A percentile compares a stretch with the other conserved stretches of the same genome.
These are phyloP conservation scores for Melipona bicolor DNA, from an alignment of 2,888 invertebrate genomes.

Conservation along the genomic window DNA sequence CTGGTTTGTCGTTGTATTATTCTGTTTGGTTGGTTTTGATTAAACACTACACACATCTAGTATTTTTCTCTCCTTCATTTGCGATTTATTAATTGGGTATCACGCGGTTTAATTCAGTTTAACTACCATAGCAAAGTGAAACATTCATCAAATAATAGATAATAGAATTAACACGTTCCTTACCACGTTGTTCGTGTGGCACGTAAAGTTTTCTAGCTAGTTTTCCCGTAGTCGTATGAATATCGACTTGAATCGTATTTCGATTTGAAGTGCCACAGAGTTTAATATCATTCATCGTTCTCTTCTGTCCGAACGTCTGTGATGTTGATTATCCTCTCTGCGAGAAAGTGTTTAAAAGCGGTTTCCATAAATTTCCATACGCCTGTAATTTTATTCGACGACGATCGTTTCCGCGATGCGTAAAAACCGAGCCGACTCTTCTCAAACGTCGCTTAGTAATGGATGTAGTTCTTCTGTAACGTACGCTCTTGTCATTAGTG, in stretches of 20 bases:
- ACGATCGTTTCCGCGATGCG: slow-evolving; percentile 15
- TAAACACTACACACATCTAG: background rate
- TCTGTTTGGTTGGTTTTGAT: background rate
- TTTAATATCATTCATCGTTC: background rate
- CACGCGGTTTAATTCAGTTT: background rate
- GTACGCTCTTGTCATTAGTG: slow-evolving; percentile 48
- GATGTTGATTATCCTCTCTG: background rate
- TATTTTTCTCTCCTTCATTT: background rate
- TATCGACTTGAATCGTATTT: background rate
- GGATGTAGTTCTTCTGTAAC: slow-evolving; percentile 38
- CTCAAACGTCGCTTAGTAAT: slow-evolving; percentile 36
- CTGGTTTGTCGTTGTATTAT: background rate
- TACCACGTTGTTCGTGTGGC: too few species aligned
- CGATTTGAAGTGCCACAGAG: background rate
- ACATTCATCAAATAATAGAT: background rate
- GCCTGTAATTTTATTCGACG: background rate
- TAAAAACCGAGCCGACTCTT: slow-evolving; percentile 37
- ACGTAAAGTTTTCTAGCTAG: too few species aligned
- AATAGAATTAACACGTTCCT: background rate
- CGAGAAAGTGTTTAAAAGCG: background rate
- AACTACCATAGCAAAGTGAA: background rate
- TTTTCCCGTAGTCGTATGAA: background rate
- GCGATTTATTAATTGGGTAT: background rate
- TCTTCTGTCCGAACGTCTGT: background rate
- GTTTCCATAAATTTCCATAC: background rate